Evolutionary conservation across 2,797 vertebrate species (phyloP), one percentile per base, ranked within the genome.

Genomic region (Graptemys geographica): DNA sequence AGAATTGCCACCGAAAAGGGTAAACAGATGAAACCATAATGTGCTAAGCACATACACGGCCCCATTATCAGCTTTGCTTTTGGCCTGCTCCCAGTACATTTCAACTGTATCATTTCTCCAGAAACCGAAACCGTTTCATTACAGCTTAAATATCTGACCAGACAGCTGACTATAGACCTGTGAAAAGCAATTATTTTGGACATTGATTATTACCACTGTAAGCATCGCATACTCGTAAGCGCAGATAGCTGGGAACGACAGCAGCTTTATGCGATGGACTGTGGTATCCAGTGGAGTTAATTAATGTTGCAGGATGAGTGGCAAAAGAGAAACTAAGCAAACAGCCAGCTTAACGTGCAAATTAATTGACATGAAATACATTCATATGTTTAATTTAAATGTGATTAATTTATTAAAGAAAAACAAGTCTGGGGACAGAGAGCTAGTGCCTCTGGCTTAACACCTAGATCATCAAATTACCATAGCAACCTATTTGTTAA

Each of bases 171-270:
- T 96, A 41, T 49, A 92, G 96, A 88, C 96, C 97, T 92, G 91
- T 96, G 95, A 96, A 97, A 97, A 98, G 97, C 97, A 98, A 98
- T 98, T 98, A 98, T 96, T 98, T 93, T 95, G 98, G 97, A 98
- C 97, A 86, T 95, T 95, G 97, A 98, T 97, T 97, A 95, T 96
- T 97, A 96, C 95, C 96, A 91, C 16, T 90, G 92, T 53, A 91
- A 96, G 94, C 97, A 93, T 95, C 0, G 37, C 95, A 94, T 3
- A 41, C 89, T 0, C 83, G 81, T 28, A 90, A 93, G 53, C 93
- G 95, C 93, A 85, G 97, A 95, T 93, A 94, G 97, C 96, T 87
- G 89, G 91, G 92, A 88, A 96, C 82, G 65, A 82, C 57, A 44
- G 7, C 92, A 72, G 84, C 33, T 37, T 87, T 80, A 49, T 83